Conservation (phyloP, 2,888 invertebrate species). For the Serripes groenlandicus region DNA sequence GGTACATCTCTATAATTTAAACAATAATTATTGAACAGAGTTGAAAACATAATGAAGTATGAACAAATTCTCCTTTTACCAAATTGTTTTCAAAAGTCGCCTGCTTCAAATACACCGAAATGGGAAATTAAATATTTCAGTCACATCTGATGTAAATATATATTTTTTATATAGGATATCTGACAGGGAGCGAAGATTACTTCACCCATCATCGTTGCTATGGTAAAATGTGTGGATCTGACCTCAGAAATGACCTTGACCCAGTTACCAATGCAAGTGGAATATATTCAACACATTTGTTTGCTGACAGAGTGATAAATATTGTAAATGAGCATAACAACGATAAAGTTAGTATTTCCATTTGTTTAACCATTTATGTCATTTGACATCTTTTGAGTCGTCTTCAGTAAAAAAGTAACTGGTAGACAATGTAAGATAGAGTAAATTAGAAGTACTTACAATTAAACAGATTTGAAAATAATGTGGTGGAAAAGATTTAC, state of each 20-base stretch:
- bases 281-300: conserved; percentile 79
- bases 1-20: no score
- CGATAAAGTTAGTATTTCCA: conserved; percentile 68
- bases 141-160: not conserved
- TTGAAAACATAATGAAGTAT: not conserved
- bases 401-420: no score
- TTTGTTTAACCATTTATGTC: not conserved
- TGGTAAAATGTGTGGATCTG: conserved; percentile 72
- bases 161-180: conserved; percentile 51
- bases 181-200: conserved; percentile 64
- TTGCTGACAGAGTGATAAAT: conserved; percentile 77
- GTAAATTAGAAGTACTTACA: no score
- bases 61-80: not conserved
- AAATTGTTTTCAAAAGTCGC: not conserved
- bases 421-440: no score
- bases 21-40: no score
- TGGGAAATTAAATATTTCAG: not conserved
- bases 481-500: no score
- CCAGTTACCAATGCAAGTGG: conserved; percentile 71
- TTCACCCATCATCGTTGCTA: conserved; percentile 56
- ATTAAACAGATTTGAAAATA: no score
- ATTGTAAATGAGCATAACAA: conserved; percentile 75
- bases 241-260: conserved; percentile 75
- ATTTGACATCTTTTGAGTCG: no score
- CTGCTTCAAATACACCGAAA: not conserved